Base-by-base conservation (phyloP, 37 sponge, comb jelly and placozoan genomes). In the Haliclona indistincta region DNA sequence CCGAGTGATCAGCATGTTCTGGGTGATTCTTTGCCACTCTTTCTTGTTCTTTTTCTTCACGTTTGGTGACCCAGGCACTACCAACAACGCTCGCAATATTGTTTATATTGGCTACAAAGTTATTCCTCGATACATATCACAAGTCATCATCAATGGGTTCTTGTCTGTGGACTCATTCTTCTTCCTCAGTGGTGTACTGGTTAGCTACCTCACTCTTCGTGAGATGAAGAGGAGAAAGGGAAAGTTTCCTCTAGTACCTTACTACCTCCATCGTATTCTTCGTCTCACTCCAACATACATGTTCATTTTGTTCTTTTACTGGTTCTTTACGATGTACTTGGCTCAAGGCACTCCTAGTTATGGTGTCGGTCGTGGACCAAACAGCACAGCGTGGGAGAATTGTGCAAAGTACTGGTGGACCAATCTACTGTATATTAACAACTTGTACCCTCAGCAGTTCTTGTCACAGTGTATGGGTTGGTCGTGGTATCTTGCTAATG, bases 1-100 rank as follows among this genome's bases (percentile, higher is more conserved):
- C 55, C 83, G 93, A 33, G 76, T 77, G 20, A 52, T 92, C 23
- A 84, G 89, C 56, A 92, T 92, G 88, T 84, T 78, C 49, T 92
- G 93, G 93, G 88, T 92, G 0, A 88, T 92, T 43, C 34, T 79
- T 20, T 71, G 75, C 23, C 93, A 92, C 40, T 52, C 75, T 7
- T 82, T 71, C 47, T 15, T 84, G 8, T 77, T 44, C 63, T n/a
- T n/a, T n/a, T n/a, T n/a, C n/a, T 22, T 63, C 17, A 2, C 0
- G 10, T 19, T 26, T 26, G 56, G 33, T 3, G n/a, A n/a, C n/a
- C n/a, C n/a, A n/a, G n/a, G n/a, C n/a, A n/a, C n/a, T n/a, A n/a
- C n/a, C n/a, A n/a, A n/a, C n/a, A n/a, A n/a, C n/a, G 17, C 56
- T 1, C 56, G 45, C n/a, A 71, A 82, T 54, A 1, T 44, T 30